Conservation (phyloP, 2,113 vertebrate species). For the Myotis lucifugus region DNA sequence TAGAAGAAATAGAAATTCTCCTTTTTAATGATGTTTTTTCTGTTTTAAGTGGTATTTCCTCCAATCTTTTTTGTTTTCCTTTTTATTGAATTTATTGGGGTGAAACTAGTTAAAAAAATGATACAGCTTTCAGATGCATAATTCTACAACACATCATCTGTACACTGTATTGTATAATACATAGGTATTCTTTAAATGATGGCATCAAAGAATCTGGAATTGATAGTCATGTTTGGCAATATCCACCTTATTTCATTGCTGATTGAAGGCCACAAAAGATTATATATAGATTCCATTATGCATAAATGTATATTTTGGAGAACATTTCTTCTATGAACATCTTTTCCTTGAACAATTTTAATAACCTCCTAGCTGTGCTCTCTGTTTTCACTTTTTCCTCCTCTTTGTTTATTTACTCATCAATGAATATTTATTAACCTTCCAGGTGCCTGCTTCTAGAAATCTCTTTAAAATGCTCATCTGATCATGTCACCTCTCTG, state of each 20-base stretch:
- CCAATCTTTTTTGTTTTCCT: not conserved
- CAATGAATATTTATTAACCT: constrained; percentile 47
- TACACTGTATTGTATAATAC: not conserved
- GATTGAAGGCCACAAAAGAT: not conserved
- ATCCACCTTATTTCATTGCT: not conserved
- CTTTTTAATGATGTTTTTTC: not conserved
- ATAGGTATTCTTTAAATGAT: not conserved
- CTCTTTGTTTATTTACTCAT: constrained; percentile 33
- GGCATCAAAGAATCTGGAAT: not conserved
- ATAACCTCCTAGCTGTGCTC: not conserved
- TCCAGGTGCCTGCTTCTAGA: not conserved
- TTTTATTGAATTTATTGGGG: not conserved
- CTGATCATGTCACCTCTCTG: not conserved
- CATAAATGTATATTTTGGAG: not conserved
- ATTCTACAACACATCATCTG: not conserved
- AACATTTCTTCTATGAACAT: not conserved
- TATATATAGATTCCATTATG: not conserved
- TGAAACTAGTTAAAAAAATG: not conserved
- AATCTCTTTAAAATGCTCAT: not conserved
- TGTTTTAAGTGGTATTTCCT: not conserved
- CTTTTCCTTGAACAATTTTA: constrained; percentile 46
- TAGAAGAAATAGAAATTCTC: not conserved
- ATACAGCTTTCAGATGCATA: not conserved
- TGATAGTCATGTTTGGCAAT: not conserved
- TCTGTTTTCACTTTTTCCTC: constrained; percentile 12